Base-by-base conservation (phyloP, 2,113 vertebrate genomes). In the Lophotis ruficrista region DNA sequence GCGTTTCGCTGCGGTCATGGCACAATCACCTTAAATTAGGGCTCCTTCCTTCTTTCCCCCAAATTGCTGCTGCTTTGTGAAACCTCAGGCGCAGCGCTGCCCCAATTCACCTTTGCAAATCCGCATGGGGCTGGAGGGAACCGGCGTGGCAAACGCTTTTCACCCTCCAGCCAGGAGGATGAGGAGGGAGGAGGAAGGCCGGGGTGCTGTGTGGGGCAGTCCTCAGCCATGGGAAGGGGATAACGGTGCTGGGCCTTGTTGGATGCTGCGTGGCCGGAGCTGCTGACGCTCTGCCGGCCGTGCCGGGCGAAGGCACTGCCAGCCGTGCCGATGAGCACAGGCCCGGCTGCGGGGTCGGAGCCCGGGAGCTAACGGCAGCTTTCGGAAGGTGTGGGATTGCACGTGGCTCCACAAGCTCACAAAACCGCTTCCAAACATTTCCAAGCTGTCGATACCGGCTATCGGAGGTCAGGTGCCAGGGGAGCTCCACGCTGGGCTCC, bases 231-330 rank as follows among this genome's bases (percentile, higher is more conserved):
- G 33, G 37, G 56, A 20, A 19, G 65, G 25, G 27, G 47, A 16
- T 23, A 9, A 33, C 2, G 6, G 7, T 7, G 33, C 33, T 15
- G 28, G 47, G 48, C 65, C 2, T 0, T 2, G 51, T 21, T 1
- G 6, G 37, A 10, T 27, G 60, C 53, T 27, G 19, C 2, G 9
- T 19, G 75, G n/a, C 50, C 1, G 1, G 65, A 47, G 48, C 20
- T 43, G 57, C 38, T 0, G 4, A 37, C 45, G 27, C 8, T 62
- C 57, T 73, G 69, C 81, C n/a, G n/a, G 50, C 61, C 2, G 2
- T 38, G 64, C 65, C 4, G 6, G 38, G 38, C 38, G 14, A 43
- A 43, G 41, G 41, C 41, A 43, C 41, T 11, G 1, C 30, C 6
- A 3, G 50, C 61, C 1, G 3, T 38, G 64, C 65, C 3, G 4